Conservation (phyloP, 2,888 invertebrate species). For the Acrobasis repandana region DNA sequence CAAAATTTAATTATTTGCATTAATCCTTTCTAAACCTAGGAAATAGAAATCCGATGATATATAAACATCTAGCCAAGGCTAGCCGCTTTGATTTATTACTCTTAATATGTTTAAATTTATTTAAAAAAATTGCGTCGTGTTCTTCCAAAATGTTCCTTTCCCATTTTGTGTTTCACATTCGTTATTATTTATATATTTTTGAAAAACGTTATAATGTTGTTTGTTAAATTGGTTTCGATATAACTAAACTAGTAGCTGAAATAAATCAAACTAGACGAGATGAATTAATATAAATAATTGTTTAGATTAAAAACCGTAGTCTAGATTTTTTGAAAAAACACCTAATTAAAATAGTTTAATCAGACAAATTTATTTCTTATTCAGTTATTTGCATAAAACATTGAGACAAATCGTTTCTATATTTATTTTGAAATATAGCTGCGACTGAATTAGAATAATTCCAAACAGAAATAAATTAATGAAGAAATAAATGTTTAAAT, state of each 20-base stretch:
- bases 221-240: background rate
- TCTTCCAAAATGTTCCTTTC: background rate
- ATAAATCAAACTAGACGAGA: background rate
- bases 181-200: background rate
- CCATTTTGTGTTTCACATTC: background rate
- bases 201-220: background rate
- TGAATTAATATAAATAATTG: background rate
- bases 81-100: background rate
- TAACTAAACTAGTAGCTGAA: background rate
- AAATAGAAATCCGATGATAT: constrained; percentile 13
- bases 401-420: background rate
- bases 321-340: background rate
- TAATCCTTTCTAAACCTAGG: constrained; percentile 16
- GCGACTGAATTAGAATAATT: background rate
- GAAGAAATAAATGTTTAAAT: no score
- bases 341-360: background rate
- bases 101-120: constrained; percentile 1
- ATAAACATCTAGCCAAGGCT: constrained; percentile 1
- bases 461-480: no score
- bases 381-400: background rate
- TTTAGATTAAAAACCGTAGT: background rate
- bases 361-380: background rate
- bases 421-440: background rate
- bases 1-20: constrained; percentile 10
- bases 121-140: background rate